Evolutionary conservation across 2,797 vertebrate species (phyloP), one percentile per base, ranked within the genome.

Genomic region (Sebastes diploproa): DNA sequence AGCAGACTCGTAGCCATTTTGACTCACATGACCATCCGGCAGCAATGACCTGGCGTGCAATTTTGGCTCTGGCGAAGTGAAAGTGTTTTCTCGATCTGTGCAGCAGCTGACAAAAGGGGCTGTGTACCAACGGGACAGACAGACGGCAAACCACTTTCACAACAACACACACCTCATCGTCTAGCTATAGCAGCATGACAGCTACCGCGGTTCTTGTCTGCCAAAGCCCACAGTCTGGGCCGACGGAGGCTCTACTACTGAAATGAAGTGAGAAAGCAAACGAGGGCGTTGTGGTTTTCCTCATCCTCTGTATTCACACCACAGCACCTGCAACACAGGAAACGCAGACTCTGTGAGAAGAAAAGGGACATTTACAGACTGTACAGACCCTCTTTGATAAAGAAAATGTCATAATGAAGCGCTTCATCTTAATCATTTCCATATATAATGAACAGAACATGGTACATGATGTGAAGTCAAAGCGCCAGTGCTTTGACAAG

Each of bases 121-220:
- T 69, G 22, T 61, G 82, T 77, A 76, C 73, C 75, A 78, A 61
- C 4, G 60, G 80, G 75, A 78, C 74, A 77, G 82, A 75, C 82
- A 82, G 75, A 81, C 64, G 50, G 52, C 75, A 75, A 87, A 78
- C 82, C 58, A 79, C 82, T 85, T 79, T 62, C 67, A 62, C 55
- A 82, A 75, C 70, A 88, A 91, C 88, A 88, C 70, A 87, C 83
- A 92, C 86, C 87, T 92, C 88, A 91, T 75, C 77, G 88, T 93
- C 90, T 92, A 81, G 87, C 80, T 66, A 46, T 46, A 83, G 88
- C 68, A 75, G 81, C 75, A 25, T 62, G 59, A 85, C 75, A 77
- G 86, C 90, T 88, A 76, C 82, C 18, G 16, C 18, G 13, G 63
- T 13, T 72, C 65, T 52, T 64, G 61, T 59, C 25, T 86, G 85